Conservation (phyloP, 2,797 vertebrate species). For the Rallus crepitans region DNA sequence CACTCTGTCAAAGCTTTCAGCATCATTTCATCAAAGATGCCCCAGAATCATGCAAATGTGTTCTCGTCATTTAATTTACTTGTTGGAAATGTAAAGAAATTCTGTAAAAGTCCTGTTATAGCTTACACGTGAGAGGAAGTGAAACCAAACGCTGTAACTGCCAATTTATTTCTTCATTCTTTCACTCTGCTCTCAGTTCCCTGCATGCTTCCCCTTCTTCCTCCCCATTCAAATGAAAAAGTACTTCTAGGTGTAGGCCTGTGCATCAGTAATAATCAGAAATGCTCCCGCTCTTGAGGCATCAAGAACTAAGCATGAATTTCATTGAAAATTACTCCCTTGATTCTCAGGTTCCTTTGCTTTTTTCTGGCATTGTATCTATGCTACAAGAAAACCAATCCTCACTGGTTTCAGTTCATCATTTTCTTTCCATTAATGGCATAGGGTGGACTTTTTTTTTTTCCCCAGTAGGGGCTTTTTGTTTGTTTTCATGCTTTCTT, state of each 20-base stretch:
- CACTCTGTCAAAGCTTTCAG: background rate
- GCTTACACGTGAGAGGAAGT: background rate
- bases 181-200: conserved; percentile 28
- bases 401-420: background rate
- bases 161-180: conserved; percentile 34
- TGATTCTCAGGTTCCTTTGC: background rate
- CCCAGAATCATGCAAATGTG: background rate
- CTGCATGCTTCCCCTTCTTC: background rate
- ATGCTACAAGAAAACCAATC: background rate
- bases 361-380: background rate
- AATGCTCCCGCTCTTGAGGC: background rate
- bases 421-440: background rate
- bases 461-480: fast-evolving
- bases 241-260: background rate
- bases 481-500: background rate
- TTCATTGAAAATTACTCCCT: background rate
- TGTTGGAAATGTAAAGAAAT: background rate
- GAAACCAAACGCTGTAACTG: conserved; percentile 30
- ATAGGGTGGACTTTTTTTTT: background rate
- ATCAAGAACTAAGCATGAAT: background rate
- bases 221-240: conserved; percentile 2
- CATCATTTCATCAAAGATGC: background rate
- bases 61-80: background rate
- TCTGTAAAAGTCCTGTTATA: background rate
- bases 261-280: background rate